These are phyloP conservation scores for Perca schrenkii DNA, from an alignment of 2,113 vertebrate genomes.

Conservation along the genomic window DNA sequence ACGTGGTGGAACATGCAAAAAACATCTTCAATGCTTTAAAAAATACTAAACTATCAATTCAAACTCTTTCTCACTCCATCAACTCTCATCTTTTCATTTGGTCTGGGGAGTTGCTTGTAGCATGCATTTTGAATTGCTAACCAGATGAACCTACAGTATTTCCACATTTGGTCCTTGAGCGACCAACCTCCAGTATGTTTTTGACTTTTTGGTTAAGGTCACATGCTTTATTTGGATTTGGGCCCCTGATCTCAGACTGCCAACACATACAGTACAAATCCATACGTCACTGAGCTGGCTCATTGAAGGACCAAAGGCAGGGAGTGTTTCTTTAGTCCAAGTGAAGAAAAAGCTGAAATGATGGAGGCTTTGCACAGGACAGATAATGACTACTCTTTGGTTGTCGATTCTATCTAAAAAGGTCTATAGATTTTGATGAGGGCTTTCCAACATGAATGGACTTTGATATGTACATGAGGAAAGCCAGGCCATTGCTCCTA, in stretches of 20 bases:
- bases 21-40: slow-evolving; percentile 34
- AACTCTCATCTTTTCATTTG: slow-evolving; percentile 23
- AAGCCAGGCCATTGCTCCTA: slow-evolving; percentile 51
- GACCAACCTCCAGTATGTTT: slow-evolving; percentile 59
- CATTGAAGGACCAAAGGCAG: slow-evolving; percentile 13
- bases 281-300: slow-evolving; percentile 68
- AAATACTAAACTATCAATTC: slow-evolving; percentile 25
- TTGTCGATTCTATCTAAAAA: slow-evolving; percentile 38
- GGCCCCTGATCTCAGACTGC: slow-evolving; percentile 58
- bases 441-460: slow-evolving; percentile 25
- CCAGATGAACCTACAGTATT: slow-evolving; percentile 31
- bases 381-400: slow-evolving; percentile 33
- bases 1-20: slow-evolving; percentile 40
- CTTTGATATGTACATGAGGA: slow-evolving; percentile 59
- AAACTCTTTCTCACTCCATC: neutral
- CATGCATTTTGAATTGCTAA: slow-evolving; percentile 38
- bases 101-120: slow-evolving; percentile 6
- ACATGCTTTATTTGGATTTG: slow-evolving; percentile 65
- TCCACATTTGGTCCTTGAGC: slow-evolving; percentile 58
- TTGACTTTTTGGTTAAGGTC: slow-evolving; percentile 73
- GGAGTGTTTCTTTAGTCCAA: slow-evolving; percentile 40
- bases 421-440: slow-evolving; percentile 10
- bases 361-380: slow-evolving; percentile 25
- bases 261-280: slow-evolving; percentile 74
- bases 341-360: slow-evolving; percentile 42